Evolutionary conservation across 1,140 invertebrate genomes (phyloP).

Genomic region (Eubasilissa regina): DNA sequence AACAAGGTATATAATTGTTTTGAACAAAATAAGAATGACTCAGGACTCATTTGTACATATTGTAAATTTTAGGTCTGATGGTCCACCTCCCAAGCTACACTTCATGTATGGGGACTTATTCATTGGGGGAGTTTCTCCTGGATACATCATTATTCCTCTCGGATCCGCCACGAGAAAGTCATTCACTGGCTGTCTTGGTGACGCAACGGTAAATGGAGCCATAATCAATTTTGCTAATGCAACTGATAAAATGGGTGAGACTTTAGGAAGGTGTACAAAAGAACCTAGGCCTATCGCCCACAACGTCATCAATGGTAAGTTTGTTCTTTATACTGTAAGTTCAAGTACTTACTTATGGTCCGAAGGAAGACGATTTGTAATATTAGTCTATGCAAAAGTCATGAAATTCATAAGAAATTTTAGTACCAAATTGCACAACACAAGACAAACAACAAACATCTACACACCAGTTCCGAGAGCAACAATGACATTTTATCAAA

Average conservation of each 20-base stretch:
- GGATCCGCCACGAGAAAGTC: constrained; percentile 67
- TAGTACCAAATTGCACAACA: too few relatives aligned
- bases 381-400: too few relatives aligned
- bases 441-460: too few relatives aligned
- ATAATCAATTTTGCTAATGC: constrained; percentile 89
- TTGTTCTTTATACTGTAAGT: too few relatives aligned
- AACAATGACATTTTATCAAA: too few relatives aligned
- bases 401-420: too few relatives aligned
- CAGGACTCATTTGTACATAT: too few relatives aligned
- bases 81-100: constrained; percentile 73
- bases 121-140: constrained; percentile 86
- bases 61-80: constrained; percentile 70
- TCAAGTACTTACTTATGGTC: too few relatives aligned
- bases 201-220: constrained; percentile 87
- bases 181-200: constrained; percentile 91
- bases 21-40: too few relatives aligned
- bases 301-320: neutral
- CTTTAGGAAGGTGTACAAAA: constrained; percentile 78
- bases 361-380: too few relatives aligned
- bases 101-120: constrained; percentile 81
- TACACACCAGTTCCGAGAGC: too few relatives aligned
- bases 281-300: neutral
- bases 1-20: too few relatives aligned
- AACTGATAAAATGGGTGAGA: constrained; percentile 76
- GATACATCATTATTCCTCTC: constrained; percentile 68